These are phyloP conservation scores for Ceratitis capitata DNA, from an alignment of 1,140 invertebrate species.

Conservation along the genomic window DNA sequence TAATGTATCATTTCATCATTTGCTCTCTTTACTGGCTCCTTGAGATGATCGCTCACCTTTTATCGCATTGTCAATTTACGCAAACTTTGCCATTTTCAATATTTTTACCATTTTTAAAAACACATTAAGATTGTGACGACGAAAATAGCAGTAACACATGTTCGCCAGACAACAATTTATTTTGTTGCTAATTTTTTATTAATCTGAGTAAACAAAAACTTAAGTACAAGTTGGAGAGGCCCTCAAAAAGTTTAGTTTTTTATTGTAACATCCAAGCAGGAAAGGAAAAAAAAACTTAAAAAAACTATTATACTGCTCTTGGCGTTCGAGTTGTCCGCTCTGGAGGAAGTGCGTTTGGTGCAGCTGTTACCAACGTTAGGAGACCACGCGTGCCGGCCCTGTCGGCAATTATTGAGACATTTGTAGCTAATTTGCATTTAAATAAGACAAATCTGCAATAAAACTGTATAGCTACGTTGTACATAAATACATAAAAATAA, in stretches of 20 bases:
- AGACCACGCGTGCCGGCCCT: not conserved
- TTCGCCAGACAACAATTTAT: not conserved
- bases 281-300: not conserved
- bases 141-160: no score
- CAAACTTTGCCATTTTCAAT: no score
- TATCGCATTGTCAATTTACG: no score
- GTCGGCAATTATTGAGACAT: slow-evolving; percentile 3
- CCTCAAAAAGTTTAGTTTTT: not conserved
- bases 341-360: not conserved
- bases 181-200: not conserved
- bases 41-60: no score
- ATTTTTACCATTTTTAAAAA: no score
- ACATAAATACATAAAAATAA: not conserved
- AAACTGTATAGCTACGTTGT: not conserved
- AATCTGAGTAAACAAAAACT: not conserved
- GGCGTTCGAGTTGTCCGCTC: not conserved
- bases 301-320: no score
- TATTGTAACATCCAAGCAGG: not conserved
- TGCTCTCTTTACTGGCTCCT: no score
- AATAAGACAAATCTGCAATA: not conserved
- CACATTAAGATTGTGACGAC: no score
- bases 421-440: not conserved
- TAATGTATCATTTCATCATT: no score
- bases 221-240: not conserved
- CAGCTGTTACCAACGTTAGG: not conserved